These are phyloP conservation scores for Exephanes ischioxanthus DNA, from an alignment of 2,888 invertebrate genomes.

Conservation along the genomic window DNA sequence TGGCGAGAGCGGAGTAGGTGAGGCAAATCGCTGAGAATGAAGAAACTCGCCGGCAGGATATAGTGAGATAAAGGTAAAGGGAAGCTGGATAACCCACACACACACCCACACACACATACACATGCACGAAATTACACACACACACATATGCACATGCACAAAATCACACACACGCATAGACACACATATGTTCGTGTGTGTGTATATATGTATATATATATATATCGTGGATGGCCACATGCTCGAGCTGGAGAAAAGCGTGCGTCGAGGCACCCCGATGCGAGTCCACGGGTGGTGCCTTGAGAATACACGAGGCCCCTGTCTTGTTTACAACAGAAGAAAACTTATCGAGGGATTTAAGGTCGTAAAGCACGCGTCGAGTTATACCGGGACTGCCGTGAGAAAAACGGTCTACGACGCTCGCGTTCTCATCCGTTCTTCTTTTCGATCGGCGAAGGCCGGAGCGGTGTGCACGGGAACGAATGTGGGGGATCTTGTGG, in stretches of 20 bases:
- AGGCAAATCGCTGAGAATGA: conserved; percentile 30
- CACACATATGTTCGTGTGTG: not conserved
- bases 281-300: conserved; percentile 68
- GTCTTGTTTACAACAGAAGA: conserved; percentile 67
- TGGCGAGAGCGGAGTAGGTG: conserved; percentile 34
- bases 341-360: conserved; percentile 71
- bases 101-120: no score
- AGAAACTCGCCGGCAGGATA: conserved; percentile 18
- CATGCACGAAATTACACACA: not conserved
- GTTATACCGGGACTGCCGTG: conserved; percentile 46
- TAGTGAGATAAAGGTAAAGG: conserved; percentile 30
- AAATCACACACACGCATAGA: not conserved
- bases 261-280: conserved; percentile 60
- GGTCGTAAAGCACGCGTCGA: conserved; percentile 59
- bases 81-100: conserved; percentile 14
- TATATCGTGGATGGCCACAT: not conserved
- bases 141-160: not conserved
- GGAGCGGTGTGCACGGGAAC: no score
- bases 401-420: conserved; percentile 16
- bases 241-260: conserved; percentile 58
- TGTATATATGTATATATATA: not conserved
- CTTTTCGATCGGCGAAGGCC: conserved; percentile 6
- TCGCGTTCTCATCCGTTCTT: not conserved
- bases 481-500: no score
- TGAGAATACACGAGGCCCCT: conserved; percentile 60